Conservation (phyloP, 2,113 vertebrate species). For the Bubalus kerabau region DNA sequence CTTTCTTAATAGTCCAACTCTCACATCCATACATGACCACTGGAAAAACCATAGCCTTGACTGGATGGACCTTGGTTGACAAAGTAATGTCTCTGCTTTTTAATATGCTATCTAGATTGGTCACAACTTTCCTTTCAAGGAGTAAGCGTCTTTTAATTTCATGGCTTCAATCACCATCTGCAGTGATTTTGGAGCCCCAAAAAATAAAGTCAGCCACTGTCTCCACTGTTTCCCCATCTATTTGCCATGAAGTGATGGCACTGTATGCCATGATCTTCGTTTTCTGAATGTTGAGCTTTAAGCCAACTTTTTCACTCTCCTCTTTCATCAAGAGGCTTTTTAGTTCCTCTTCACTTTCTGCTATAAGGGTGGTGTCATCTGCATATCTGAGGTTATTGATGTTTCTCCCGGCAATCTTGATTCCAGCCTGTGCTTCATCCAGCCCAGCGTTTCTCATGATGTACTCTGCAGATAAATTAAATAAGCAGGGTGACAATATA, state of each 20-base stretch:
- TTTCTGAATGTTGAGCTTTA: background rate
- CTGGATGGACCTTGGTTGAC: accelerated
- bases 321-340: background rate
- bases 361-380: background rate
- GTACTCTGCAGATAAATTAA: background rate
- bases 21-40: background rate
- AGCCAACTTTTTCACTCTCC: too few species aligned
- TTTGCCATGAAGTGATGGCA: background rate
- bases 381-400: background rate
- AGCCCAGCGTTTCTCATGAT: background rate
- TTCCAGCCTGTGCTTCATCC: background rate
- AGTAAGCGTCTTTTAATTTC: background rate
- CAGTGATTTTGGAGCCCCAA: background rate
- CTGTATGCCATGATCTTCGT: background rate
- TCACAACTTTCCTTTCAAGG: background rate
- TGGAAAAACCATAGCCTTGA: background rate
- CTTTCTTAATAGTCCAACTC: background rate
- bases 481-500: too few species aligned
- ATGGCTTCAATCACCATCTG: background rate
- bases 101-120: background rate
- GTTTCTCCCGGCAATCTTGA: background rate
- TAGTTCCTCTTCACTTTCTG: background rate
- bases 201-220: background rate
- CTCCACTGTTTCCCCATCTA: background rate
- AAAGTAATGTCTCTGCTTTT: background rate